Evolutionary conservation across 2,888 invertebrate species (phyloP), one percentile per base, ranked within the genome.

Genomic region (Carpatolechia fugitivella): DNA sequence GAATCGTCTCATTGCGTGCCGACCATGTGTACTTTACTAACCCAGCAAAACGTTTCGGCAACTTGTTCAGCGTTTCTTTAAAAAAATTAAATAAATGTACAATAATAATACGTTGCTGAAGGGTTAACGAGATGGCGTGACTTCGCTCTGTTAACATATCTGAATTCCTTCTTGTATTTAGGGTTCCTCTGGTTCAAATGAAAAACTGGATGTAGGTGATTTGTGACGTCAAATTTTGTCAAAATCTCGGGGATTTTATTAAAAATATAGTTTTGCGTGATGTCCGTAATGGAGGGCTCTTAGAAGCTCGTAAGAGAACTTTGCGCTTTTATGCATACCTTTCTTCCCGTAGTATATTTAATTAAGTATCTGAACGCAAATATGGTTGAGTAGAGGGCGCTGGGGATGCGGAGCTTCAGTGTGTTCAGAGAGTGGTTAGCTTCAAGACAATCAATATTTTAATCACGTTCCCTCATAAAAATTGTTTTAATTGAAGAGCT

Each of bases 41-140:
- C 74, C 74, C 70, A 64, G 61, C 65, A 54, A 70, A 69, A 64
- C 69, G 68, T 69, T 65, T 69, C 60, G 61, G 61, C 73, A 74
- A 72, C 63, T 63, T 68, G 68, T 69, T 64, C 70, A 62, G 68
- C 68, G 67, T 70, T 71, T 74, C 70, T 75, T 70, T 66, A 70
- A 67, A 74, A 78, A 84, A 85, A 85, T 87, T 86, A 87, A 86
- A 85, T 86, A 86, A 85, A 86, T 82, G 81, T 78, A 69, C 73
- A 73, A 78, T 88, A 89, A 89, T 89, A 82, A 89, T 75, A 89
- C 68, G 82, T 73, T 84, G 72, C 69, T 61, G 54, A 66, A 63
- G 76, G 72, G 75, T 76, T 85, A 85, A 86, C 83, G 74, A 80
- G 82, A 68, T 86, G 76, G 82, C 89, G 89, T 89, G 89, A 89